Percentiles rank a stretch among this genome's conserved stretches.
phyloP scores from a whole-genome alignment of 1,140 invertebrate species.

The Drosophila rufa region DNA sequence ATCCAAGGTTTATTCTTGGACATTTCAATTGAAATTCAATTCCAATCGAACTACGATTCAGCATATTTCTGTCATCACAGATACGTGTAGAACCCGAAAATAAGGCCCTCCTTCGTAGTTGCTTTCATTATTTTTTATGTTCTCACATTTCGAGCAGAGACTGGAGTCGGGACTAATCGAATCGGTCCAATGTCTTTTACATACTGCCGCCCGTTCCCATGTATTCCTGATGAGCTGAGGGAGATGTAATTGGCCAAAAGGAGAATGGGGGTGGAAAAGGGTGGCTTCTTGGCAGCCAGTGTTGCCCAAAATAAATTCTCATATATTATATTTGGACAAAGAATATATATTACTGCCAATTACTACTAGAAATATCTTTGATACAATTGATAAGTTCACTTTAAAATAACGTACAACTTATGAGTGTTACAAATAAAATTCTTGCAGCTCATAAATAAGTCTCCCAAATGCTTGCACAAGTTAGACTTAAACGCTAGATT shows the following conservation, averaged over 20 bases:
- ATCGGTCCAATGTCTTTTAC: slow-evolving; percentile 30
- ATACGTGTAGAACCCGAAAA: slow-evolving; percentile 11
- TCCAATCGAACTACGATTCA: neutral
- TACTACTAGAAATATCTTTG: too few species aligned
- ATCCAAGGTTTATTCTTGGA: neutral
- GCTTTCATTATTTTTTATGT: slow-evolving; percentile 74
- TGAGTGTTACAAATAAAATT: too few species aligned
- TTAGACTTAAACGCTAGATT: too few species aligned
- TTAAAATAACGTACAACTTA: too few species aligned
- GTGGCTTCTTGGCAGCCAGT: neutral
- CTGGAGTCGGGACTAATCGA: slow-evolving; percentile 38
- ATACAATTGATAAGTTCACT: too few species aligned
- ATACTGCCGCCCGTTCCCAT: neutral
- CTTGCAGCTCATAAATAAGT: too few species aligned
- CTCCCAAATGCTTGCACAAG: too few species aligned
- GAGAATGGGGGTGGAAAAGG: neutral
- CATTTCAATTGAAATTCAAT: slow-evolving; percentile 7
- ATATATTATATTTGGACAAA: too few species aligned
- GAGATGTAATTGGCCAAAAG: slow-evolving; percentile 2
- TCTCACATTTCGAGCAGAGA: slow-evolving; percentile 50
- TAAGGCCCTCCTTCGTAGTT: slow-evolving; percentile 10
- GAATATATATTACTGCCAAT: too few species aligned
- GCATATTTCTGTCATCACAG: slow-evolving; percentile 18
- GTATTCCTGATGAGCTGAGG: slow-evolving; percentile 3
- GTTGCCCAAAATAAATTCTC: neutral